Evolutionary conservation across 2,113 vertebrate species (phyloP).

Genomic region (Apteryx mantelli): DNA sequence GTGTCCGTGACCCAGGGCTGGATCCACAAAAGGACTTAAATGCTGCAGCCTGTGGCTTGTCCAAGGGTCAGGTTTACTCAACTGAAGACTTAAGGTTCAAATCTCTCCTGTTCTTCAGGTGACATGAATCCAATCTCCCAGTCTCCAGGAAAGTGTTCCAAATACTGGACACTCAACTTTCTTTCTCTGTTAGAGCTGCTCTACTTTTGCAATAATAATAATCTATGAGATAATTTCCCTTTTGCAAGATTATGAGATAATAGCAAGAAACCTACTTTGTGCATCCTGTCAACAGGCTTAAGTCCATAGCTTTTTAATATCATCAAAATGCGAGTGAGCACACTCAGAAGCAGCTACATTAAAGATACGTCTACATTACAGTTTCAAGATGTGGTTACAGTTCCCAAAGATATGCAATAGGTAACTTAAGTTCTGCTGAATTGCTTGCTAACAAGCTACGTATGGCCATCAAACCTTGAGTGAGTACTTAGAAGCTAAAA

Average conservation of each 20-base stretch:
- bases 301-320: background rate
- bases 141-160: background rate
- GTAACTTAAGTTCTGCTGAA: background rate
- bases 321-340: background rate
- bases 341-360: background rate
- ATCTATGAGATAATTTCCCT: background rate
- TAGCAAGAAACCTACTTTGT: background rate
- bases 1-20: background rate
- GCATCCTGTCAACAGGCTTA: background rate
- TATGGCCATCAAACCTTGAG: background rate
- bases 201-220: background rate
- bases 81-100: background rate
- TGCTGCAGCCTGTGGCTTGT: background rate
- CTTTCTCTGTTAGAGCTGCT: background rate
- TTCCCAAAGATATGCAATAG: background rate
- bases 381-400: background rate
- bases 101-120: background rate
- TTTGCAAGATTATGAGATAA: background rate
- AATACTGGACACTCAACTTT: background rate
- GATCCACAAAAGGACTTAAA: constrained; percentile 23
- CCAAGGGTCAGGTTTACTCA: background rate
- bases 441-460: background rate
- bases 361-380: background rate
- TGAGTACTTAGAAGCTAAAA: background rate
- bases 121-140: background rate